phyloP scores from a whole-genome alignment of 2,113 vertebrate genomes.

The Falco punctatus region DNA sequence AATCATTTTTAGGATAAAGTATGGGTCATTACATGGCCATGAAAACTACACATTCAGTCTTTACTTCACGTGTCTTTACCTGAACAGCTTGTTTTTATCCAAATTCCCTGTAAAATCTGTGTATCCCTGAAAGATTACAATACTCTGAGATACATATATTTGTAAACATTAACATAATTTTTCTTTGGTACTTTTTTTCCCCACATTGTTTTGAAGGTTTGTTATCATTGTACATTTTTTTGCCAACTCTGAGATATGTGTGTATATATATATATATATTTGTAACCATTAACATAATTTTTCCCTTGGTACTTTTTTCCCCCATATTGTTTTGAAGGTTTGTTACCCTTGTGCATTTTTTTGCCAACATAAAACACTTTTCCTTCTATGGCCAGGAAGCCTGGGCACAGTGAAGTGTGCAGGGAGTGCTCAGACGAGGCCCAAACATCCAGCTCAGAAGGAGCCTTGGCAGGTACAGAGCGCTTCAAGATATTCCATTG shows the following conservation, averaged over 20 bases:
- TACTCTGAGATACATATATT: neutral
- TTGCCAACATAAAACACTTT: neutral
- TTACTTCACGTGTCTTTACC: neutral
- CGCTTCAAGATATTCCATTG: neutral
- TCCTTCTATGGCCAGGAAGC: accelerated
- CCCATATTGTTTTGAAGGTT: neutral
- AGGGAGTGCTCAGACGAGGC: accelerated
- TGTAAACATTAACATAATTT: neutral
- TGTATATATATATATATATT: no score
- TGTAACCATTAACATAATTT: neutral
- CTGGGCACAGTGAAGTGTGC: no score
- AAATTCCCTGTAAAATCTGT: neutral
- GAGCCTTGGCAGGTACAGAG: neutral
- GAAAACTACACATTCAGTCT: neutral
- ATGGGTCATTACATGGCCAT: neutral
- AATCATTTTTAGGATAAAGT: neutral
- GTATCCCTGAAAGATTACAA: neutral
- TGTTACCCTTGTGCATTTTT: neutral
- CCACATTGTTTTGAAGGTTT: neutral
- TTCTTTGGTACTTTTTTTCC: neutral
- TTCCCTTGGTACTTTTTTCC: neutral
- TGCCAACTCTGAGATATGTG: neutral
- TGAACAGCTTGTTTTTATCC: neutral
- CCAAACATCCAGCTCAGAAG: neutral
- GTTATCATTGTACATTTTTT: neutral